A percentile compares a stretch with the other conserved stretches of the same genome.
phyloP scores from a whole-genome alignment of 2,888 invertebrate genomes.

The Sphaerophoria taeniata region DNA sequence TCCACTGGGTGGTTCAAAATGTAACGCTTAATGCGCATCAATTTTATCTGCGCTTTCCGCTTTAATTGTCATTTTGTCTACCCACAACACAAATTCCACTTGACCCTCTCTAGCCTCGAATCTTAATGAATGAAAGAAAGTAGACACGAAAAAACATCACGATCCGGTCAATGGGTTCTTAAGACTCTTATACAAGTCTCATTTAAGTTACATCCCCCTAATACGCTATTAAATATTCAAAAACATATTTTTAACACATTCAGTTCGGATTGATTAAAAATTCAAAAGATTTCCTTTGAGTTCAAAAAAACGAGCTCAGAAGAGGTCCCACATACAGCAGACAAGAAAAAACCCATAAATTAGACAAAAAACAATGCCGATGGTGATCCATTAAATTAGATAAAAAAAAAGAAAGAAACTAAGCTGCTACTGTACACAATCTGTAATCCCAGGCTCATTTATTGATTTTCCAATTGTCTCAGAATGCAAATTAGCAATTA shows the following conservation, averaged over 20 bases:
- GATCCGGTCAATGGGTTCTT: slow-evolving; percentile 22
- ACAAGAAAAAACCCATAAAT: slow-evolving; percentile 55
- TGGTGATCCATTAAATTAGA: slow-evolving; percentile 72
- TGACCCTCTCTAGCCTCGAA: slow-evolving; percentile 12
- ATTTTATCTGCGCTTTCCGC: slow-evolving; percentile 63
- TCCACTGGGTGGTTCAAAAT: slow-evolving; percentile 18
- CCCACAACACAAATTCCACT: slow-evolving; percentile 39
- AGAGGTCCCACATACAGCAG: neutral
- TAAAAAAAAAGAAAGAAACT: slow-evolving; percentile 42
- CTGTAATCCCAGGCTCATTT: slow-evolving; percentile 60
- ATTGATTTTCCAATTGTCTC: slow-evolving; percentile 69
- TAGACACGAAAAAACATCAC: slow-evolving; percentile 36
- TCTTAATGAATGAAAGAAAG: slow-evolving; percentile 25
- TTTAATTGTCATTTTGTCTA: slow-evolving; percentile 59
- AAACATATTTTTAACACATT: slow-evolving; percentile 26
- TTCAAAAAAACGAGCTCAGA: neutral
- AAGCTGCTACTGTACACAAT: slow-evolving; percentile 69
- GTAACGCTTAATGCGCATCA: slow-evolving; percentile 41
- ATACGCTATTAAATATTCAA: slow-evolving; percentile 51
- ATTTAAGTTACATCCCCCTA: slow-evolving; percentile 48
- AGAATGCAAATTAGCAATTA: slow-evolving; percentile 66
- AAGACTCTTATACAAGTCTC: slow-evolving; percentile 10
- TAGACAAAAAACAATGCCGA: slow-evolving; percentile 62
- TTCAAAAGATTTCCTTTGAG: slow-evolving; percentile 25
- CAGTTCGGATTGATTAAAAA: slow-evolving; percentile 37